Conservation (phyloP, 2,797 vertebrate species). For the Pyrocephalus nanus region DNA sequence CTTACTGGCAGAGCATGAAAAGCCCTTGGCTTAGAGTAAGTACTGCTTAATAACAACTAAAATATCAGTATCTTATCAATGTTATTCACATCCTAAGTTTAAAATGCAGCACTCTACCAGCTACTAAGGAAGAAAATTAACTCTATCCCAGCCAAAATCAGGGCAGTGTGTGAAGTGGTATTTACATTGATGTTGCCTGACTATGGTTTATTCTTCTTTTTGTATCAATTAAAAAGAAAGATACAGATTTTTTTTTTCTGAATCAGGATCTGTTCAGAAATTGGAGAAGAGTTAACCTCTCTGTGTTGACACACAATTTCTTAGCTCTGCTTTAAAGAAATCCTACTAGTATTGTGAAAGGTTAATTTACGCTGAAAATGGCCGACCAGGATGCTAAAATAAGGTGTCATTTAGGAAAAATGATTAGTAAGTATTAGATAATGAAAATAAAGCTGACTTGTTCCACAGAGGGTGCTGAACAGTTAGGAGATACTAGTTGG, state of each 20-base stretch:
- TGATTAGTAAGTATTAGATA: conserved; percentile 9
- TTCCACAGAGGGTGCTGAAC: not conserved
- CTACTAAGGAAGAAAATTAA: not conserved
- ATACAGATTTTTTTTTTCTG: not conserved
- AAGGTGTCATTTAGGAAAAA: not conserved
- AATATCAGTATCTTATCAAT: not conserved
- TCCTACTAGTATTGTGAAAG: not conserved
- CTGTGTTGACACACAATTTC: not conserved
- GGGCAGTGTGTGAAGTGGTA: not conserved
- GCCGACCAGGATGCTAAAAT: conserved; percentile 18
- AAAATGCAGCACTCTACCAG: not conserved
- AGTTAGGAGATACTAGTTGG: not conserved
- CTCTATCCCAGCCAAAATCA: not conserved
- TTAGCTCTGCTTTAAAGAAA: not conserved
- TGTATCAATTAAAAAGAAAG: not conserved
- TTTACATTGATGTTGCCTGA: not conserved
- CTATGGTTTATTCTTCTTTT: not conserved
- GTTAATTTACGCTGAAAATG: not conserved
- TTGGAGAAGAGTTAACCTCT: not conserved
- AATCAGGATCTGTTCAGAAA: not conserved
- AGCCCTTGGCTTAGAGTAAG: not conserved
- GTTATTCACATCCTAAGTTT: not conserved
- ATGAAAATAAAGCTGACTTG: not conserved
- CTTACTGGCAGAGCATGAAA: not conserved
- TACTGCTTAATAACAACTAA: not conserved